Percentiles rank a stretch among this genome's conserved stretches.
Conservation (phyloP, 2,888 invertebrate species). For the Metalampra italica region DNA sequence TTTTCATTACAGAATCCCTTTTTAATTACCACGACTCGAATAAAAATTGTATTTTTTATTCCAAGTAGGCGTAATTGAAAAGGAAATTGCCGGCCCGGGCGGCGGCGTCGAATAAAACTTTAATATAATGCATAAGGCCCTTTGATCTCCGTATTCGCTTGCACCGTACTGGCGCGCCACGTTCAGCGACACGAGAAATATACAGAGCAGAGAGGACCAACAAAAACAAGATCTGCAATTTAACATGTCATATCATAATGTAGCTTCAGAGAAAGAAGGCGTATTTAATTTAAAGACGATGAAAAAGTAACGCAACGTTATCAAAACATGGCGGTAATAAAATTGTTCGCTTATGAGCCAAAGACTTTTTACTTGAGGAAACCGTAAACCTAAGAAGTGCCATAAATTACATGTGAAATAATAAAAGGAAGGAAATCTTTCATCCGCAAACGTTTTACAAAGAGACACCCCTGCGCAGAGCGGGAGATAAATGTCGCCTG, state of each 20-base stretch:
- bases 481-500: slow-evolving; percentile 62
- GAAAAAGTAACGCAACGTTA: neutral
- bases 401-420: slow-evolving; percentile 71
- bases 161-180: slow-evolving; percentile 59
- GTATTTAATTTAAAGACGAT: neutral
- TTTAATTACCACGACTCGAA: slow-evolving; percentile 76
- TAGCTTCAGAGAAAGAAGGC: slow-evolving; percentile 1
- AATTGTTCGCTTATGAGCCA: slow-evolving; percentile 38
- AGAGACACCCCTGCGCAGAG: slow-evolving; percentile 48
- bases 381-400: slow-evolving; percentile 47
- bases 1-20: slow-evolving; percentile 78
- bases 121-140: slow-evolving; percentile 76
- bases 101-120: slow-evolving; percentile 71
- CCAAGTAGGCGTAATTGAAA: slow-evolving; percentile 77
- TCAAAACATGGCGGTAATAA: slow-evolving; percentile 24
- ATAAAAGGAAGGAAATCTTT: slow-evolving; percentile 67
- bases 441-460: slow-evolving; percentile 65
- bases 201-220: slow-evolving; percentile 17
- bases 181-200: slow-evolving; percentile 28
- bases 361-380: slow-evolving; percentile 38
- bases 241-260: neutral
- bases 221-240: slow-evolving; percentile 7
- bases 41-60: slow-evolving; percentile 77
- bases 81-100: slow-evolving; percentile 70
- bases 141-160: slow-evolving; percentile 72